Conservation (phyloP, 2,888 invertebrate genomes). For the Cyclophora albipunctata region DNA sequence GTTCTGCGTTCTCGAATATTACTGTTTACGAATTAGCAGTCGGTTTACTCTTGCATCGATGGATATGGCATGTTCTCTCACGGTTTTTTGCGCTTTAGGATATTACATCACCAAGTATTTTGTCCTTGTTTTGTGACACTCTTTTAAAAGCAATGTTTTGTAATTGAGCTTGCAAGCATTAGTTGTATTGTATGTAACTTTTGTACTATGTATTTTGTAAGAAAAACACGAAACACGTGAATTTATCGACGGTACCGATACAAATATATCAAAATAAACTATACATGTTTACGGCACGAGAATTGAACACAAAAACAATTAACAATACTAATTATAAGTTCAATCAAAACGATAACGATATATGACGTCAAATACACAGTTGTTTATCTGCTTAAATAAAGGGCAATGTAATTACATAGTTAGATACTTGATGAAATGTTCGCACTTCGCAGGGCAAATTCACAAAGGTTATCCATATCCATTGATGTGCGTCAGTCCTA, state of each 20-base stretch:
- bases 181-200: neutral
- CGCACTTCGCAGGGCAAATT: conserved; percentile 16
- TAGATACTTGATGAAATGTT: conserved; percentile 11
- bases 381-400: conserved; percentile 28
- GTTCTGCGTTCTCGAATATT: conserved; percentile 13
- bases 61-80: conserved; percentile 13
- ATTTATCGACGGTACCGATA: too few species aligned
- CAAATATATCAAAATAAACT: too few species aligned
- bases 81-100: conserved; percentile 10
- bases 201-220: too few species aligned
- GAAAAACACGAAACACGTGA: too few species aligned
- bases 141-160: neutral
- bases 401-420: conserved; percentile 24
- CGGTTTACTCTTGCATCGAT: conserved; percentile 2
- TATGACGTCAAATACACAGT: conserved; percentile 36
- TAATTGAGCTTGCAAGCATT: too few species aligned
- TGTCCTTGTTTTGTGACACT: conserved; percentile 16
- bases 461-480: conserved; percentile 26
- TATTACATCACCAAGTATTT: conserved; percentile 15
- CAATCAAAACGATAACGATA: neutral
- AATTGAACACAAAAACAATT: conserved; percentile 1
- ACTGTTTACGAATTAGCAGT: conserved; percentile 13
- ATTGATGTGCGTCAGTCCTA: conserved; percentile 15
- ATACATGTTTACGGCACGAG: too few species aligned
- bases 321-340: neutral